phyloP scores from a whole-genome alignment of 2,888 invertebrate genomes.

The Oscheius sp. region DNA sequence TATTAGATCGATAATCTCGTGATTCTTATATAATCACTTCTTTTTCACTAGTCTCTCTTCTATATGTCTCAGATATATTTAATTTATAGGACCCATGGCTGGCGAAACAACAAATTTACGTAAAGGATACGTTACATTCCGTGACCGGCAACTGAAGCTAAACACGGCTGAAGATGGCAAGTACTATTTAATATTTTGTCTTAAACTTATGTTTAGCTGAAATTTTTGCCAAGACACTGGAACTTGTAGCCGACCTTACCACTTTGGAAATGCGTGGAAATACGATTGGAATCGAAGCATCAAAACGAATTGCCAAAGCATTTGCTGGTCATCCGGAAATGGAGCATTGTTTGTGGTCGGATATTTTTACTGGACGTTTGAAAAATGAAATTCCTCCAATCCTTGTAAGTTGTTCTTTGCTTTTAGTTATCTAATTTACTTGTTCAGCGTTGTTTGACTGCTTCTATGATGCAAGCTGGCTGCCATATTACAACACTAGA shows the following conservation, averaged over 20 bases:
- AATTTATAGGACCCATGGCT: too few species aligned
- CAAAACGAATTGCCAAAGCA: slow-evolving; percentile 49
- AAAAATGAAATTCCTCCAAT: slow-evolving; percentile 94
- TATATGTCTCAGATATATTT: too few species aligned
- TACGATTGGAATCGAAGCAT: slow-evolving; percentile 59
- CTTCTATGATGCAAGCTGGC: slow-evolving; percentile 83
- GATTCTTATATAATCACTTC: too few species aligned
- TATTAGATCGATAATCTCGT: too few species aligned
- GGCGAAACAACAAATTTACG: too few species aligned
- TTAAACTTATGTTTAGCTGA: neutral
- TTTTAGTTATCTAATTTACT: neutral
- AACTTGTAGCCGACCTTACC: neutral
- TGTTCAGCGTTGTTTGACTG: slow-evolving; percentile 78
- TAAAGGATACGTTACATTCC: too few species aligned
- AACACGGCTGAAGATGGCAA: slow-evolving; percentile 36
- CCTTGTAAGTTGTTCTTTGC: slow-evolving; percentile 76
- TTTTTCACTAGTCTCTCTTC: too few species aligned
- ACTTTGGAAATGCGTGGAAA: slow-evolving; percentile 60
- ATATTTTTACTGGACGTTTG: slow-evolving; percentile 93
- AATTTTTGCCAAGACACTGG: neutral
- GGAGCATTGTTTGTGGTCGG: slow-evolving; percentile 85
- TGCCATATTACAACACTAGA: slow-evolving; percentile 86
- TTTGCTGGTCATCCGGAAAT: slow-evolving; percentile 42
- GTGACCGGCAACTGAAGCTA: slow-evolving; percentile 41
- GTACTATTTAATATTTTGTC: slow-evolving; percentile 5